A percentile compares a stretch with the other conserved stretches of the same genome.
Evolutionary conservation across 1,140 invertebrate species (phyloP).

Genomic region (Ruditapes philippinarum): DNA sequence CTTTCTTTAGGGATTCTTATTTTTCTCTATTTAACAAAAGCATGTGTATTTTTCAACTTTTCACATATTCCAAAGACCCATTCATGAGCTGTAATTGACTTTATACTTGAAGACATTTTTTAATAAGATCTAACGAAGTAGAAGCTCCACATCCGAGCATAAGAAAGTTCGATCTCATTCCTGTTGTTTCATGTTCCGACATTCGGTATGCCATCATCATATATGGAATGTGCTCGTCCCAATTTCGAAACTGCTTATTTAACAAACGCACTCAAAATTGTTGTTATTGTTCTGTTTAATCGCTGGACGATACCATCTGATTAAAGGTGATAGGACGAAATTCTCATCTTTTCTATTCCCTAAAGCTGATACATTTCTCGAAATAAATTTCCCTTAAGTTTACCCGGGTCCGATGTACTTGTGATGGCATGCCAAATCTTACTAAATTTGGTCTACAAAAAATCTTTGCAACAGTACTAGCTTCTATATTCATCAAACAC

Average conservation of each 20-base stretch:
- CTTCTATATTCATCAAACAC: constrained; percentile 58
- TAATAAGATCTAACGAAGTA: constrained; percentile 62
- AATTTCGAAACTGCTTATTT: constrained; percentile 72
- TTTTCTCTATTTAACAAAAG: constrained; percentile 7
- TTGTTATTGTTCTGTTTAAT: constrained; percentile 65
- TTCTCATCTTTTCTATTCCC: constrained; percentile 65
- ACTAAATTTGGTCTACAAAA: constrained; percentile 64
- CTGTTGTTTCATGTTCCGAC: constrained; percentile 62
- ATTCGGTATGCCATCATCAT: constrained; percentile 56
- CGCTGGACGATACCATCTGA: constrained; percentile 72
- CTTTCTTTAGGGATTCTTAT: no score
- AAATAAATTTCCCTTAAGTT: constrained; percentile 68
- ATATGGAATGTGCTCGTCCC: no score
- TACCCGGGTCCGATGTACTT: constrained; percentile 59
- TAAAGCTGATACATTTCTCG: constrained; percentile 63
- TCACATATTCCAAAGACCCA: constrained; percentile 51
- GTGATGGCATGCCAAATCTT: constrained; percentile 62
- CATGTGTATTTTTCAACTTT: constrained; percentile 39
- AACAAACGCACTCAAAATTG: constrained; percentile 73
- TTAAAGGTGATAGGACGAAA: constrained; percentile 71
- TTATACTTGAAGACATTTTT: not conserved
- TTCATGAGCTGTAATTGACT: not conserved
- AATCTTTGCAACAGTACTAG: constrained; percentile 62
- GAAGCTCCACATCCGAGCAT: constrained; percentile 68
- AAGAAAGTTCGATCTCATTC: constrained; percentile 65